These are phyloP conservation scores for Austrofundulus limnaeus DNA, from an alignment of 2,113 vertebrate genomes.

Conservation along the genomic window DNA sequence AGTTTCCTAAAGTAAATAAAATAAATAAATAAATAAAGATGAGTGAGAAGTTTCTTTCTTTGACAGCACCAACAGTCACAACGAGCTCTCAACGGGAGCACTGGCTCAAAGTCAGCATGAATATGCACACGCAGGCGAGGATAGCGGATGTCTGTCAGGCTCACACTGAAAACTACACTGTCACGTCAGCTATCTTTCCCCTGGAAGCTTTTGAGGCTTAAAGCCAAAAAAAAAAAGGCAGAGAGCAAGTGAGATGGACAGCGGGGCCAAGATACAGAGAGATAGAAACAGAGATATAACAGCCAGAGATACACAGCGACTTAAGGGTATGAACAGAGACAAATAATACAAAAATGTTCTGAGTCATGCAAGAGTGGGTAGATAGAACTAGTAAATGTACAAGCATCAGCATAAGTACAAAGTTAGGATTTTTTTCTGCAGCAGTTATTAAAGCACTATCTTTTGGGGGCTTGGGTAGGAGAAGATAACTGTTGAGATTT, in stretches of 20 bases:
- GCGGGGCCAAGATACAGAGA: conserved; percentile 35
- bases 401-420: conserved; percentile 60
- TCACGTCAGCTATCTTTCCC: conserved; percentile 49
- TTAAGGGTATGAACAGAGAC: conserved; percentile 20
- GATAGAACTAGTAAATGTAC: conserved; percentile 51
- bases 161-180: conserved; percentile 33
- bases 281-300: conserved; percentile 30
- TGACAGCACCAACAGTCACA: conserved; percentile 16
- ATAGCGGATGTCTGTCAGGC: conserved; percentile 44
- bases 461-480: conserved; percentile 22
- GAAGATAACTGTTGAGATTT: conserved; percentile 35
- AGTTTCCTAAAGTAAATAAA: background rate
- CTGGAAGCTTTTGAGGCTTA: conserved; percentile 35
- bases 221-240: conserved; percentile 24
- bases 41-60: conserved; percentile 33
- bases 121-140: conserved; percentile 10
- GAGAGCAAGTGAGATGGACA: conserved; percentile 24
- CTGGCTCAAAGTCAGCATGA: conserved; percentile 14
- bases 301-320: conserved; percentile 23
- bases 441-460: conserved; percentile 48
- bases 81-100: conserved; percentile 14
- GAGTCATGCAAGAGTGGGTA: conserved; percentile 35
- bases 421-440: conserved; percentile 40
- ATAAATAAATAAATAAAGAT: conserved; percentile 20
- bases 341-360: conserved; percentile 33